phyloP scores from a whole-genome alignment of 1,140 invertebrate genomes.

The Aphis gossypii region DNA sequence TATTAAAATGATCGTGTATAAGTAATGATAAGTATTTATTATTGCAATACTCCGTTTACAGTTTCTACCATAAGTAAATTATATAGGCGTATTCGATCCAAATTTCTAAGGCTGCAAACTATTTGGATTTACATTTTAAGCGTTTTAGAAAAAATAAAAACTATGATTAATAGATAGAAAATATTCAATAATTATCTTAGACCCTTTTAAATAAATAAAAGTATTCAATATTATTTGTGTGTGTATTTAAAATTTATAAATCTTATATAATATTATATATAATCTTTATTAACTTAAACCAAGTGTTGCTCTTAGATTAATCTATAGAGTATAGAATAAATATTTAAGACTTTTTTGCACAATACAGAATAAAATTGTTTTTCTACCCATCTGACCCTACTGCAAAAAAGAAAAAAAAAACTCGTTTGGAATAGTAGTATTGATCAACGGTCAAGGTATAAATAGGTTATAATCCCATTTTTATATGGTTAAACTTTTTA shows the following conservation, averaged over 20 bases:
- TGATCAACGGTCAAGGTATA: neutral
- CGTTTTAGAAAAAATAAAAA: neutral
- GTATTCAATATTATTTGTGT: no score
- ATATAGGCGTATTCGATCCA: neutral
- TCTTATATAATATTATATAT: neutral
- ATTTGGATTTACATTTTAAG: neutral
- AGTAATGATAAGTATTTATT: no score
- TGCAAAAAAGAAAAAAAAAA: neutral
- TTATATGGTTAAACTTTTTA: neutral
- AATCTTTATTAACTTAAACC: neutral
- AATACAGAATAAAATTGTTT: neutral
- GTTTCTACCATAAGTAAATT: no score
- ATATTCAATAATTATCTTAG: neutral
- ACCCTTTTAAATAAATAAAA: neutral
- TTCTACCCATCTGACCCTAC: neutral
- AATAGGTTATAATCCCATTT: neutral
- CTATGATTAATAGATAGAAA: neutral
- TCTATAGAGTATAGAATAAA: neutral
- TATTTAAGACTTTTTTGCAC: neutral
- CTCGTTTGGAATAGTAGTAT: neutral
- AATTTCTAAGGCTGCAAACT: neutral
- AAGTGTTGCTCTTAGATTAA: neutral
- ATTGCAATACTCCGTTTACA: no score
- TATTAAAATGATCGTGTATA: no score
- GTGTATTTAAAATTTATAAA: no score